phyloP scores from a whole-genome alignment of 2,888 invertebrate species.

The Galerucella nymphaeae region DNA sequence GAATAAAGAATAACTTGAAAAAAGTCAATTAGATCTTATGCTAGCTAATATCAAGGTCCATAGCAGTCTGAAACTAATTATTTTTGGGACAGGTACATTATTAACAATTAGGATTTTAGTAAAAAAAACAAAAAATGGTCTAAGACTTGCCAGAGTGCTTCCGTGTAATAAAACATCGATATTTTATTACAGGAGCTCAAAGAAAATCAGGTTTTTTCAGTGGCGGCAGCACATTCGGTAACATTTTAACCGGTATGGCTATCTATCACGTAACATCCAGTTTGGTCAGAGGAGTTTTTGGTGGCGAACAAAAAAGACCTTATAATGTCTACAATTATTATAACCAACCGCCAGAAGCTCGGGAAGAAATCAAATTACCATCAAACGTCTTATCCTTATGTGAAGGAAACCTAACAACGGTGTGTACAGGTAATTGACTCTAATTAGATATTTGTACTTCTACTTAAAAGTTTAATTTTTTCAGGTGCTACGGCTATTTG shows the following conservation, averaged over 20 bases:
- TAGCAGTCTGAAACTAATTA: too few relatives aligned
- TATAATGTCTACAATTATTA: constrained; percentile 60
- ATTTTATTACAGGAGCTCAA: constrained; percentile 32
- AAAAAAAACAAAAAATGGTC: too few relatives aligned
- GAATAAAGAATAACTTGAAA: background rate
- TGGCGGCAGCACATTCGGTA: constrained; percentile 56
- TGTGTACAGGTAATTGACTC: constrained; percentile 54
- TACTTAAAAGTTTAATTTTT: constrained; percentile 3
- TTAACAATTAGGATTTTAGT: too few relatives aligned
- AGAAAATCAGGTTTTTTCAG: constrained; percentile 54
- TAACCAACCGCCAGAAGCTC: constrained; percentile 55
- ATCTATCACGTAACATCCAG: constrained; percentile 55
- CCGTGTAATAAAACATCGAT: too few relatives aligned
- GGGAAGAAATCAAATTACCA: constrained; percentile 58
- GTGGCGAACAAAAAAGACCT: constrained; percentile 43
- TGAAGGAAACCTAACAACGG: constrained; percentile 56
- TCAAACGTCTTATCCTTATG: constrained; percentile 58
- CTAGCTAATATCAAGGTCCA: too few relatives aligned
- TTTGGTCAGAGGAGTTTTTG: constrained; percentile 41
- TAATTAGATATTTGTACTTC: background rate
- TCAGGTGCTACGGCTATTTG: constrained; percentile 56
- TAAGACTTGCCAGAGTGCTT: too few relatives aligned
- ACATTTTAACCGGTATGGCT: constrained; percentile 58
- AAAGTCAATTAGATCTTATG: too few relatives aligned
- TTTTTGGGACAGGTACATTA: too few relatives aligned